These are phyloP conservation scores for Actenoides hombroni DNA, from an alignment of 2,113 vertebrate species.

Conservation along the genomic window DNA sequence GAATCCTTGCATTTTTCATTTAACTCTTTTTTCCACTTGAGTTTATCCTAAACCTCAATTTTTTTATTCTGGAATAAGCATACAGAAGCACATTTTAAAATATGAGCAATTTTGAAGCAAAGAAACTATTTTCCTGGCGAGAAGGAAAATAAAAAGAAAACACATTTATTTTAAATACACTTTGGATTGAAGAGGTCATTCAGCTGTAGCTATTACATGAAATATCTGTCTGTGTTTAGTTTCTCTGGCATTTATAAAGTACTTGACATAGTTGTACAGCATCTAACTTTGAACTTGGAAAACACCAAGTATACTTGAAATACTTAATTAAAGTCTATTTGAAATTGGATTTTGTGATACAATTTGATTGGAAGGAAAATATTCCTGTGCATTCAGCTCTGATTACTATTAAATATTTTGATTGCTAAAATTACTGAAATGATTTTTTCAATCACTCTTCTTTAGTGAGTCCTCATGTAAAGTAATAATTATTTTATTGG, in stretches of 20 bases:
- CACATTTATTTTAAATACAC: not conserved
- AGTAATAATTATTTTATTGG: not conserved
- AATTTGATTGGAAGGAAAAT: not conserved
- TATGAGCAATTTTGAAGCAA: not conserved
- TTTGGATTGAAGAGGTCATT: not conserved
- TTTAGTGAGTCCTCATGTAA: not conserved
- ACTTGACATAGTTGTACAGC: not conserved
- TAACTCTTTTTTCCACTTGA: not conserved
- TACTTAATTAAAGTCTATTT: not conserved
- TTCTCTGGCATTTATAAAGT: not conserved
- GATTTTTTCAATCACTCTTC: not conserved
- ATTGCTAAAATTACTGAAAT: not conserved
- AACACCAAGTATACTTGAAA: not conserved
- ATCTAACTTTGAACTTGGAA: not conserved
- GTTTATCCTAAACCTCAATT: not conserved
- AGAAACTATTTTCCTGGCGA: not conserved
- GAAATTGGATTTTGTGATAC: not conserved
- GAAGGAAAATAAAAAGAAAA: not conserved
- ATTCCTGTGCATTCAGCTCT: not conserved
- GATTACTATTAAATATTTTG: not conserved
- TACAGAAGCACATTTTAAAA: not conserved
- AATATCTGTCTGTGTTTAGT: not conserved
- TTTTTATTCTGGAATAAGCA: not conserved
- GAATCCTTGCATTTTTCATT: not conserved
- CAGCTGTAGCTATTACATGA: not conserved